Evolutionary conservation across 1,140 invertebrate species (phyloP), one percentile per base, ranked within the genome.

Genomic region (Calliphora vicina): DNA sequence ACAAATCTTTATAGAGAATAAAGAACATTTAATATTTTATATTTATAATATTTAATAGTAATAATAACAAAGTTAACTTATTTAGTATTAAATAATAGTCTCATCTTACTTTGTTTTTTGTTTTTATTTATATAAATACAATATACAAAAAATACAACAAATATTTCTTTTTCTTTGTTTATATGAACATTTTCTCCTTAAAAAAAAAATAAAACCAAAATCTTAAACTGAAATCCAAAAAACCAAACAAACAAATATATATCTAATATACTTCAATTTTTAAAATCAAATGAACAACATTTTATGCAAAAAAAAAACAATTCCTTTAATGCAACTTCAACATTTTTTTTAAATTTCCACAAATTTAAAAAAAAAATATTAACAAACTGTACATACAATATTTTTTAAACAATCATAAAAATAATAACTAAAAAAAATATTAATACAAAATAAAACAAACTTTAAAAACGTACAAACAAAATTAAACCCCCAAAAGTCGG

Each of bases 401-500:
- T 74, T 74, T 73, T 35, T 74, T 12, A 78, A 78, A 43, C 6
- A 6, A 78, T n/a, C n/a, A 78, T 45, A 23, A 25, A 8, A 85
- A 72, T 26, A 81, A 6, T 45, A 86, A 85, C 85, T 83, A 83
- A 84, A 71, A 82, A 23, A 50, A 57, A 81, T 23, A 84, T 83
- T 35, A 35, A 81, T 45, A 45, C 42, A 85, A 85, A 76, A n/a
- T n/a, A n/a, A 20, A 26, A 72, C 83, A 81, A 78, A 78, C 35
- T 78, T 74, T 27, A 35, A 76, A 57, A 57, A n/a, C 42, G 67
- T 84, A 85, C 86, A 85, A 81, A 86, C 83, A 83, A 86, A 82
- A 17, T 82, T 81, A 35, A 35, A 42, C 26, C 50, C 84, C 86
- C 84, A 74, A 88, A 94, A 98, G 97, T 98, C 94, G 97, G 97